phyloP scores from a whole-genome alignment of 2,113 vertebrate genomes.

The Notechis scutatus region DNA sequence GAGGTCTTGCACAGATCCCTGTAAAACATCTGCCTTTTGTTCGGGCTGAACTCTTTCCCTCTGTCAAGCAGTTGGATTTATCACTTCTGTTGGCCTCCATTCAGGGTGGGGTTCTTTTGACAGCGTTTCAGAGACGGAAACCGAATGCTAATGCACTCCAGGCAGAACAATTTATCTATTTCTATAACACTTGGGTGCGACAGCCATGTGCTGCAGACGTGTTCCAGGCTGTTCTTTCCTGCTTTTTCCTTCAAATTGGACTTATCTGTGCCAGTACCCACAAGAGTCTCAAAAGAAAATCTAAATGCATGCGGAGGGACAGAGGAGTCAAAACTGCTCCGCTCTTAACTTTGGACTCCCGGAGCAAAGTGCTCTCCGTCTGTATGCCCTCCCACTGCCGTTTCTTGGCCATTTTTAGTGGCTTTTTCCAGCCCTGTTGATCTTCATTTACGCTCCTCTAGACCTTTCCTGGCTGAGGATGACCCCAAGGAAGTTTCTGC shows the following conservation, averaged over 20 bases:
- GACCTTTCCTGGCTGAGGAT: background rate
- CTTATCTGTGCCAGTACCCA: background rate
- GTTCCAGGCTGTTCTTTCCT: background rate
- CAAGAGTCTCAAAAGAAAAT: background rate
- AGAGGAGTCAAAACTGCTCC: background rate
- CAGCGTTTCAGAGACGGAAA: background rate
- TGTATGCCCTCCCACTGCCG: background rate
- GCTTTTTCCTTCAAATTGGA: background rate
- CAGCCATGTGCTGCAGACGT: background rate
- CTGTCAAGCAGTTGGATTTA: background rate
- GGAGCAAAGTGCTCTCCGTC: background rate
- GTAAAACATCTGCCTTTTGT: background rate
- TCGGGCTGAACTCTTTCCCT: background rate
- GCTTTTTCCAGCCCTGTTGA: background rate
- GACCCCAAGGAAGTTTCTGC: background rate
- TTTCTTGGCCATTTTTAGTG: background rate
- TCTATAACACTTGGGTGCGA: background rate
- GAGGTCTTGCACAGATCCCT: background rate
- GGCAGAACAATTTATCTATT: background rate
- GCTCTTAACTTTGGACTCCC: background rate
- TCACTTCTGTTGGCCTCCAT: background rate
- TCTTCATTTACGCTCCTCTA: background rate
- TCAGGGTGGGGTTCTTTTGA: background rate
- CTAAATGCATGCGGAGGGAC: background rate
- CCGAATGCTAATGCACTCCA: background rate